Evolutionary conservation across 30 jellyfish, hydroid and myxozoan species (phyloP).

Genomic region (Turritopsis rubra): DNA sequence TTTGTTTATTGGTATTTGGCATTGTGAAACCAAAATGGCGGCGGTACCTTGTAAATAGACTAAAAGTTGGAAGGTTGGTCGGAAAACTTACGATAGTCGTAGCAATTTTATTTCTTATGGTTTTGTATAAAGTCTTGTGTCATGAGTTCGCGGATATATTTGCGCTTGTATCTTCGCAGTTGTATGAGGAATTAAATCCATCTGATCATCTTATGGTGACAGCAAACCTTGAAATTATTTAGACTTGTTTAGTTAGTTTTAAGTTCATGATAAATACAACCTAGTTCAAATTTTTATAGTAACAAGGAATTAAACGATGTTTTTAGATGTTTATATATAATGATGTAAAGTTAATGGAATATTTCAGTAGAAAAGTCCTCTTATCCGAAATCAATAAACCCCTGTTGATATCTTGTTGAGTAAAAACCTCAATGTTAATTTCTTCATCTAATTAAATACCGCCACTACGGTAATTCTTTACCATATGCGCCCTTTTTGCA

Average conservation of each 20-base stretch:
- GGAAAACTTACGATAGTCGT: slow-evolving; percentile 18
- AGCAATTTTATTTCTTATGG: slow-evolving; percentile 14
- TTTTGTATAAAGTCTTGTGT: not conserved
- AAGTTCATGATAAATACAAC: not conserved
- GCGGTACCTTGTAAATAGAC: slow-evolving; percentile 20
- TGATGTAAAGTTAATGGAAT: no score
- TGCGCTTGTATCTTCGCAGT: slow-evolving; percentile 46
- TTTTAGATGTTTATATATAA: no score
- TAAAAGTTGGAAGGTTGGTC: slow-evolving; percentile 24
- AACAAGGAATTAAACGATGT: no score
- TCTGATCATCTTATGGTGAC: slow-evolving; percentile 79
- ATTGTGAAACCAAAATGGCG: slow-evolving; percentile 10
- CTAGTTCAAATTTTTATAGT: not conserved
- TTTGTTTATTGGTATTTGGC: not conserved
- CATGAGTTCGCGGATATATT: slow-evolving; percentile 28
- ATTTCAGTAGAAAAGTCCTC: no score
- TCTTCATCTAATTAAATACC: no score
- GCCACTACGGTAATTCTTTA: no score
- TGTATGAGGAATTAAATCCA: slow-evolving; percentile 61
- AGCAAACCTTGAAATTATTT: slow-evolving; percentile 38
- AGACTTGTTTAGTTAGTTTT: not conserved
- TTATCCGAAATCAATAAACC: no score
- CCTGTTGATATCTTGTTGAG: no score
- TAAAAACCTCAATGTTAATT: no score
- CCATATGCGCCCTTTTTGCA: no score